Evolutionary conservation across 1,140 invertebrate genomes (phyloP).

Genomic region (Ooceraea biroi): DNA sequence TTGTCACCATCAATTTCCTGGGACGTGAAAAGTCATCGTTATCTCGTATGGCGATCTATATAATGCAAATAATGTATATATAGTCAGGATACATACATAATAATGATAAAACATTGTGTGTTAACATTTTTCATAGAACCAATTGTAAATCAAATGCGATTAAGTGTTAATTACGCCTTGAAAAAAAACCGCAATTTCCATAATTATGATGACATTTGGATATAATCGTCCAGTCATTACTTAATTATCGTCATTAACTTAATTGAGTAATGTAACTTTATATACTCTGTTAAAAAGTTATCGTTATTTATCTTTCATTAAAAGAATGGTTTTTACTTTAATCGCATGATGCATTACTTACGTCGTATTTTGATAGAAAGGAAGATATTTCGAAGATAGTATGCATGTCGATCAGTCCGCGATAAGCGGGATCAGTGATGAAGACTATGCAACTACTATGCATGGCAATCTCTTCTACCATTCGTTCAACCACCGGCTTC

Average conservation of each 20-base stretch:
- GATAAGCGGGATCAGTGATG: conserved; percentile 79
- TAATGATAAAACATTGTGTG: too few species aligned
- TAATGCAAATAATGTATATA: too few species aligned
- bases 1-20: conserved; percentile 85
- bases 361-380: conserved; percentile 75
- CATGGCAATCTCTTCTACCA: conserved; percentile 78
- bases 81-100: too few species aligned
- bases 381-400: conserved; percentile 33
- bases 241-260: too few species aligned
- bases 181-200: too few species aligned
- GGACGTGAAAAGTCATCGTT: conserved; percentile 89
- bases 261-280: too few species aligned
- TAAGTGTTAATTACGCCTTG: neutral
- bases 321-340: too few species aligned
- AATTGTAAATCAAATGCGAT: neutral
- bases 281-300: too few species aligned
- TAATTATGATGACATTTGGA: too few species aligned
- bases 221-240: too few species aligned
- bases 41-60: conserved; percentile 88
- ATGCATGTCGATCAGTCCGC: conserved; percentile 66
- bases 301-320: too few species aligned
- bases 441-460: conserved; percentile 79
- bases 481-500: conserved; percentile 70
- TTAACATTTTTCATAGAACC: neutral
- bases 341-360: conserved; percentile 52